These are phyloP conservation scores for Anastrepha ludens DNA, from an alignment of 1,140 invertebrate species.

Conservation along the genomic window DNA sequence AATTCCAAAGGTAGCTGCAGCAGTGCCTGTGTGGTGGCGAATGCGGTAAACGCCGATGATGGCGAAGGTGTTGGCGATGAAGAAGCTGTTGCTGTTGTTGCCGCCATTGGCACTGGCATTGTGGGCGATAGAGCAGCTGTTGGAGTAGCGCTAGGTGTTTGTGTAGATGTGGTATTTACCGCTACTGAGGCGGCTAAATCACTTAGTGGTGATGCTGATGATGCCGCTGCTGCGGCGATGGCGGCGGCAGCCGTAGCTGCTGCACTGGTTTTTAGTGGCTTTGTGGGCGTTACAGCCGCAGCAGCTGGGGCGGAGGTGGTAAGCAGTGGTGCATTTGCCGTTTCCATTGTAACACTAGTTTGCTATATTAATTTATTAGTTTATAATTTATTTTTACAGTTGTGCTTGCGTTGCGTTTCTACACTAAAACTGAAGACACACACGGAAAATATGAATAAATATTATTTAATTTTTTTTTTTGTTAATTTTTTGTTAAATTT, in stretches of 20 bases:
- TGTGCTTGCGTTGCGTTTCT: not conserved
- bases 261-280: slow-evolving; percentile 13
- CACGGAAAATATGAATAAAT: not conserved
- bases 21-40: slow-evolving; percentile 22
- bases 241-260: slow-evolving; percentile 23
- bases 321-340: not conserved
- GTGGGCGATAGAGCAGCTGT: slow-evolving; percentile 10
- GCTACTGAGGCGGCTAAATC: slow-evolving; percentile 34
- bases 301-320: slow-evolving; percentile 4
- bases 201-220: slow-evolving; percentile 4
- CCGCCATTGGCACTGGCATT: slow-evolving; percentile 34
- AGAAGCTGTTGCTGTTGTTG: not conserved
- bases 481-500: not conserved
- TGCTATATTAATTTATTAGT: not conserved
- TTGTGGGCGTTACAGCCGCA: not conserved
- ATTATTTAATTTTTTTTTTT: not conserved
- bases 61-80: slow-evolving; percentile 23
- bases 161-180: not conserved
- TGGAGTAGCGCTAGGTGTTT: slow-evolving; percentile 1
- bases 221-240: not conserved
- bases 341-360: slow-evolving; percentile 33
- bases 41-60: slow-evolving; percentile 34
- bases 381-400: not conserved
- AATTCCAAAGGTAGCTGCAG: slow-evolving; percentile 38
- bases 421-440: not conserved